Base-by-base conservation (phyloP, 2,888 invertebrate genomes). In the Orthosia incerta region DNA sequence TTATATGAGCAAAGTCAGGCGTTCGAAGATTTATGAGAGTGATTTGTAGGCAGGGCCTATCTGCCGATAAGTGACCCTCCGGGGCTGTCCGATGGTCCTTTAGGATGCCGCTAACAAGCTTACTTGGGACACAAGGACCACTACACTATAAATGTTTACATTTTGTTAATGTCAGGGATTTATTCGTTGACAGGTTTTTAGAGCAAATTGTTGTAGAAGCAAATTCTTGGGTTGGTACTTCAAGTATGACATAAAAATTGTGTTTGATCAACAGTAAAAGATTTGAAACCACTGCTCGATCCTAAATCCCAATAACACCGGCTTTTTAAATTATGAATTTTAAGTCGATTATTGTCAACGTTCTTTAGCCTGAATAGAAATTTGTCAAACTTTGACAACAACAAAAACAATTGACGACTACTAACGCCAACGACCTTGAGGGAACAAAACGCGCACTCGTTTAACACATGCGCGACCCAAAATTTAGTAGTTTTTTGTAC, bases 1-100 rank as follows among this genome's bases (percentile, higher is more conserved):
- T 87, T 88, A 91, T 89, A 88, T 88, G 86, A 86, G 84, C 79
- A 74, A 70, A 88, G 85, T 86, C 87, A 82, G 80, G 57, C 53
- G 61, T n/a, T 48, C 50, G 83, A 57, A 87, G 86, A 90, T 90
- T 89, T 88, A 89, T 86, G 74, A 82, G 55, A 56, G 71, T 64
- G 71, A 83, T 86, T 87, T 82, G 76, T 80, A 79, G 77, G 76
- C 74, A 59, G 71, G 60, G 31, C 66, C 46, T 75, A 77, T 82
- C 86, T 81, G 60, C 69, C 63, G 79, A 80, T 78, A 86, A 86
- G 82, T 82, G 79, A 76, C 83, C 80, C 79, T 77, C 73, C 63
- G 26, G 46, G 46, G 45, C 59, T 76, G 70, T 70, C 65, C 71
- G 62, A 68, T 70, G 70, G 76, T 76, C 74, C 73, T 74, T 78